Evolutionary conservation across 2,113 vertebrate species (phyloP), one percentile per base, ranked within the genome.

Genomic region (Gallinago media): DNA sequence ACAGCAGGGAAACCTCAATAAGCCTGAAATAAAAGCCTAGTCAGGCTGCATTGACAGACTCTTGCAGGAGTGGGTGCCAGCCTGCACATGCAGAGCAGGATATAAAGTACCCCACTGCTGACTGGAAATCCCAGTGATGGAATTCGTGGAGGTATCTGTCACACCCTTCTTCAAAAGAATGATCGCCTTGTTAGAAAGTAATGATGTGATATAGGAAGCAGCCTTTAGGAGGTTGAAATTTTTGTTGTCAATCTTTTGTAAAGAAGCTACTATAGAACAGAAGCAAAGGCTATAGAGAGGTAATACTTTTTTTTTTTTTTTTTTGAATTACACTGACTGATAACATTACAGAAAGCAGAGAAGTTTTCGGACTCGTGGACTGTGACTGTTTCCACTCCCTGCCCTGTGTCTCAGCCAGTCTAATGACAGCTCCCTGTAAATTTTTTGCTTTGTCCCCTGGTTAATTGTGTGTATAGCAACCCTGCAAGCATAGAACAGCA

Each of bases 141-240:
- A 95, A 34, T 54, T 73, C 55, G 23, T 61, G 82, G 77, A 61
- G 50, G 49, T 58, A 38, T 15, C 75, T 80, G 32, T 87, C 75
- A 61, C 18, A 15, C 31, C 56, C 2, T 0, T 79, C 50, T 90
- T 82, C 19, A 16, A 58, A 80, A 75, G 82, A 25, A 31, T 22
- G 68, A 78, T 92, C 40, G 2, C 70, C 78, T 58, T 80, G 29
- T 85, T 74, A 89, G 65, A 94, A 90, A 94, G 93, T 91, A 89
- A 92, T 96, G 22, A 81, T 87, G 91, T 86, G 23, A 34, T 82
- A 32, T 10, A 61, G 40, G 79, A 81, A 84, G 27, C 71, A 72
- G 40, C 32, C 18, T 74, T 85, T 82, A 74, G 68, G 76, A 59
- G 23, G 17, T 25, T 62, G 59, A 58, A 34, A 1, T 34, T n/a